Conservation (phyloP, 2,113 vertebrate species). For the Cavia aperea region DNA sequence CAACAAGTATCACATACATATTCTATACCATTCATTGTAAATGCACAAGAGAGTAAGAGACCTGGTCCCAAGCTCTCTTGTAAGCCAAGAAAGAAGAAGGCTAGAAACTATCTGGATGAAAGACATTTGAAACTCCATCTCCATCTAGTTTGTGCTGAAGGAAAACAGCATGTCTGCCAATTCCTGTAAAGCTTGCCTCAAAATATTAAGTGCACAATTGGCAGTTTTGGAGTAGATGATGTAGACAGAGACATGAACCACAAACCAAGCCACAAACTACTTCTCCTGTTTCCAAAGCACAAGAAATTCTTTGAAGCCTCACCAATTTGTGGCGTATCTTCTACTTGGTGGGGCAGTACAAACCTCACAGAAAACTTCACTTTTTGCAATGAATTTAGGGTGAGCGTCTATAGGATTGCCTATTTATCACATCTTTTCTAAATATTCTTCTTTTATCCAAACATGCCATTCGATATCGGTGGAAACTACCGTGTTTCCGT, state of each 20-base stretch:
- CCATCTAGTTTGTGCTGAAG: background rate
- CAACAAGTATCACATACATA: background rate
- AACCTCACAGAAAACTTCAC: background rate
- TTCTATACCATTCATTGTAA: background rate
- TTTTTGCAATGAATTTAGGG: background rate
- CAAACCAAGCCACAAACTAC: conserved; percentile 15
- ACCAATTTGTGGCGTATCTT: conserved; percentile 12
- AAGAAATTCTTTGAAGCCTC: background rate
- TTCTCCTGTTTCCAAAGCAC: conserved; percentile 13
- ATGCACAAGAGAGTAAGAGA: background rate
- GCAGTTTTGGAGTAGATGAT: conserved; percentile 10
- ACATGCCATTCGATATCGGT: background rate
- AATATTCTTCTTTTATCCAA: conserved; percentile 11
- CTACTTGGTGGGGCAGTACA: background rate
- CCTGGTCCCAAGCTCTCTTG: background rate
- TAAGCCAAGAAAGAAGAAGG: background rate
- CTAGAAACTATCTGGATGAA: background rate
- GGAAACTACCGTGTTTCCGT: background rate
- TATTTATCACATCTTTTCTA: background rate
- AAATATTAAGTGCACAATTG: conserved; percentile 28
- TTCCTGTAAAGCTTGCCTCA: conserved; percentile 17
- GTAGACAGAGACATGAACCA: conserved; percentile 35
- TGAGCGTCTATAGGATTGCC: background rate
- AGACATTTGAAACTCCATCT: background rate
- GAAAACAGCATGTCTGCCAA: conserved; percentile 16